Percentiles rank a stretch among this genome's conserved stretches.
phyloP scores from a whole-genome alignment of 2,113 vertebrate genomes.

The Gobius niger region DNA sequence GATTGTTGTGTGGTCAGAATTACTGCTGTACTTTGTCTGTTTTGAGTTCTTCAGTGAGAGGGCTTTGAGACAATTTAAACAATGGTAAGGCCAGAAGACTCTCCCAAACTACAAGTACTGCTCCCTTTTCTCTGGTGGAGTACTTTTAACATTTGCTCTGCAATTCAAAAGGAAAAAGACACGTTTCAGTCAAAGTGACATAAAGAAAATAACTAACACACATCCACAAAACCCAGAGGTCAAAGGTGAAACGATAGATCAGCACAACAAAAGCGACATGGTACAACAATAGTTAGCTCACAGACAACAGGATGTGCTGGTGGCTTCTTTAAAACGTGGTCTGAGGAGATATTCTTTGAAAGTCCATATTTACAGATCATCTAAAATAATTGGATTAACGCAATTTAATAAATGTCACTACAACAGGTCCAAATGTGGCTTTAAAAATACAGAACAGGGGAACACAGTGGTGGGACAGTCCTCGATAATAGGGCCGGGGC shows the following conservation, averaged over 20 bases:
- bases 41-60: conserved; percentile 71
- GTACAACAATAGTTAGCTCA: conserved; percentile 43
- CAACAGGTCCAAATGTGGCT: conserved; percentile 60
- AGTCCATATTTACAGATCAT: conserved; percentile 67
- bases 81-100: conserved; percentile 77
- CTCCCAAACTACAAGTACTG: conserved; percentile 85
- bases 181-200: conserved; percentile 74
- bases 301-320: conserved; percentile 26
- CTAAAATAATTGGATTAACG: conserved; percentile 35
- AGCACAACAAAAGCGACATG: conserved; percentile 29
- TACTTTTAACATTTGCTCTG: conserved; percentile 88
- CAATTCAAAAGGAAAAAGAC: conserved; percentile 86
- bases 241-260: conserved; percentile 54
- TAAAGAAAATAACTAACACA: conserved; percentile 40
- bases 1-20: conserved; percentile 35
- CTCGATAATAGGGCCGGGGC: conserved; percentile 74
- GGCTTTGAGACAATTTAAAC: conserved; percentile 76
- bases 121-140: conserved; percentile 86
- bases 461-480: conserved; percentile 73
- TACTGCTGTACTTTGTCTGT: conserved; percentile 52
- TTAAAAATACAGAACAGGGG: conserved; percentile 52
- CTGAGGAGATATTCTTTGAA: conserved; percentile 42
- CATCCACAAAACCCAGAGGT: conserved; percentile 61
- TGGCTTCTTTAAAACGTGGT: conserved; percentile 40
- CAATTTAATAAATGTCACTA: conserved; percentile 28